Evolutionary conservation across 2,888 invertebrate species (phyloP).

Genomic region (Nemotelus pantherinus): DNA sequence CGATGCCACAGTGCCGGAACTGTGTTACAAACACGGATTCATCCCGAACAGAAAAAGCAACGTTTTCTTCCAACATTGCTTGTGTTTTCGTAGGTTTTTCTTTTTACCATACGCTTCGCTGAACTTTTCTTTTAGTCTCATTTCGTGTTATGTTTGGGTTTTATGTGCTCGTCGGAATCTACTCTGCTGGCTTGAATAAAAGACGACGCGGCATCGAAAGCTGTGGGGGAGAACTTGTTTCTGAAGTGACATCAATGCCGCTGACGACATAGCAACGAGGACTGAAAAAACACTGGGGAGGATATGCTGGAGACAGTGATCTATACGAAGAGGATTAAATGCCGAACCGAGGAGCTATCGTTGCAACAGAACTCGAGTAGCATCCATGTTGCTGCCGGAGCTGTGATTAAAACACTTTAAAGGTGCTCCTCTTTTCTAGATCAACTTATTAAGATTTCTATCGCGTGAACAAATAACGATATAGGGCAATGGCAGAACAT

Average conservation of each 20-base stretch:
- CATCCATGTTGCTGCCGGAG: neutral
- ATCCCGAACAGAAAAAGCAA: slow-evolving; percentile 11
- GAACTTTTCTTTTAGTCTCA: slow-evolving; percentile 5
- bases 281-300: neutral
- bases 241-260: slow-evolving; percentile 29
- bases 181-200: slow-evolving; percentile 17
- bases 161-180: neutral
- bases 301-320: neutral
- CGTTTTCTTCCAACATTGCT: neutral
- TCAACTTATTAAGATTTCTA: slow-evolving; percentile 40
- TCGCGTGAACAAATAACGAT: slow-evolving; percentile 15
- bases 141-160: neutral
- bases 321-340: neutral
- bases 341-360: neutral
- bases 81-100: slow-evolving; percentile 13
- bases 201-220: slow-evolving; percentile 21
- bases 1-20: neutral
- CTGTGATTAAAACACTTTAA: slow-evolving; percentile 38
- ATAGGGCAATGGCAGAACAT: neutral
- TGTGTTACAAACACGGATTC: slow-evolving; percentile 23
- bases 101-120: slow-evolving; percentile 30
- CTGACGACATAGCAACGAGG: slow-evolving; percentile 23
- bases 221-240: slow-evolving; percentile 20
- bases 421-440: slow-evolving; percentile 13
- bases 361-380: neutral